Base-by-base conservation (phyloP, 35 echinoderm and acorn worm genomes). In the Patiria miniata region DNA sequence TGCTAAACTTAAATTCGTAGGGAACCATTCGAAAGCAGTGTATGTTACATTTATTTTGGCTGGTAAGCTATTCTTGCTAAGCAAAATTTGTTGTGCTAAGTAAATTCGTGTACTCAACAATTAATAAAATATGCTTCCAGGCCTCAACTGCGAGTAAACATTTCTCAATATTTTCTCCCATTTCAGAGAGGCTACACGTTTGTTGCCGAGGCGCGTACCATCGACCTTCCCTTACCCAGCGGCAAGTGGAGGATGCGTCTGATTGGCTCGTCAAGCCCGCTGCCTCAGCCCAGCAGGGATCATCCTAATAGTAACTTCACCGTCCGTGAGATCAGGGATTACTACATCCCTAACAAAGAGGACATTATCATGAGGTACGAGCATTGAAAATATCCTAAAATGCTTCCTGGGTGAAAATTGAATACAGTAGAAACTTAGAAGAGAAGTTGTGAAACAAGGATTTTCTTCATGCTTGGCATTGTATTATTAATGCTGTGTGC, bases 231-330 rank as follows among this genome's bases (percentile, higher is more conserved):
- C 1, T 78, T 94, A 16, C 33, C 87, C 23, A 81, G 86, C 80
- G 93, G 93, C 19, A 94, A 94, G 51, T 99, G 96, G 96, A 94
- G 96, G 42, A 99, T 94, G 89, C 83, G 96, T 28, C 79, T 99
- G 78, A 99, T 99, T 61, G 96, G 96, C 21, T 94, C 96, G 0
- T 83, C 86, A 2, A 89, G 42, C 16, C 96, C 92, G 28, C 86
- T 94, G 21, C 96, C 93, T 1, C 86, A 92, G 32, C 96, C 96
- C 54, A 79, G 76, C 16, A 78, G 96, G 76, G 96, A 99, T 51
- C 89, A 90, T 79, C 78, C 94, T 14, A 92, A 94, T 51, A 99
- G 96, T 19, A 95, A 53, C 80, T 99, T 99, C 55, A 91, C 37
- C 30, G 90, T 98, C 17, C 91, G 94, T 47, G 95, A 98, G 61